Evolutionary conservation across 2,797 vertebrate species (phyloP).

Genomic region (Apogon hyalosoma): DNA sequence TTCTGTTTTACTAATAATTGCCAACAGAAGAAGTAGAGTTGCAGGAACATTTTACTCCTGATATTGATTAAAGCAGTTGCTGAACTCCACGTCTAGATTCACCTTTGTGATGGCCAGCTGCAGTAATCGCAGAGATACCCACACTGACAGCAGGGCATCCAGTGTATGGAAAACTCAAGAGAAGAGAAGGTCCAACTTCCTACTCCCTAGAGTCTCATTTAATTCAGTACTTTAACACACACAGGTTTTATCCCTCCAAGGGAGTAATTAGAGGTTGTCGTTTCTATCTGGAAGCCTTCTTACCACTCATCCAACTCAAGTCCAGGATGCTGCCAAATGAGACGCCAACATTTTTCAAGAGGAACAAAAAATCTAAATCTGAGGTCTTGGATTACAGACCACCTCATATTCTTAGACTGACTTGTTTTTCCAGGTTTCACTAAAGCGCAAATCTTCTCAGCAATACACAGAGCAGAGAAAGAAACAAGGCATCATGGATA

Average conservation of each 20-base stretch:
- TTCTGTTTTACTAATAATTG: too few species aligned
- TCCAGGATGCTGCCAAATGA: constrained; percentile 38
- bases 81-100: too few species aligned
- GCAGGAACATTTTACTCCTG: too few species aligned
- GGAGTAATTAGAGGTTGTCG: constrained; percentile 64
- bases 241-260: constrained; percentile 47
- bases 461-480: neutral
- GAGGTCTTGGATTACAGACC: constrained; percentile 51
- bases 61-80: too few species aligned
- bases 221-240: constrained; percentile 3
- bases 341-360: constrained; percentile 40
- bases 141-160: constrained; percentile 7
- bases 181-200: constrained; percentile 33
- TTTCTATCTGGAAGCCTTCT: constrained; percentile 41
- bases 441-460: constrained; percentile 42
- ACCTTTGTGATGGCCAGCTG: too few species aligned
- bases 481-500: neutral
- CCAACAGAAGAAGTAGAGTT: too few species aligned
- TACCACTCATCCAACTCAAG: constrained; percentile 38
- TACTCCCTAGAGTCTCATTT: constrained; percentile 41
- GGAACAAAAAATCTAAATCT: constrained; percentile 35
- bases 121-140: neutral
- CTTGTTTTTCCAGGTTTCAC: constrained; percentile 23
- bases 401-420: constrained; percentile 33
- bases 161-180: constrained; percentile 28